Base-by-base conservation (phyloP, 2,888 invertebrate genomes). In the Polyommatus icarus region DNA sequence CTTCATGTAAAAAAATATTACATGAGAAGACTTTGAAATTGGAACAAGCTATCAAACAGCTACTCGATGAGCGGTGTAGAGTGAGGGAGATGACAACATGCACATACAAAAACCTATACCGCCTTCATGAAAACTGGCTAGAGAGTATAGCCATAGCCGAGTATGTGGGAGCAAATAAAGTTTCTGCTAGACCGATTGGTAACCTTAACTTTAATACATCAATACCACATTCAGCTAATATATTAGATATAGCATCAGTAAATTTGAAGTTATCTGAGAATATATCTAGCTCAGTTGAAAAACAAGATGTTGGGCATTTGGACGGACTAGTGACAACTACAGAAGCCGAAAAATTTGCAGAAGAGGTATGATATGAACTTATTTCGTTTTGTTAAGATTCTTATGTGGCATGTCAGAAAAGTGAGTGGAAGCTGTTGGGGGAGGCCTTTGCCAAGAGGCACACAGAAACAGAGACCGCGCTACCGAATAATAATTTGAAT, bases 1-100 rank as follows among this genome's bases (percentile, higher is more conserved):
- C 98, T 0, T 95, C 96, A 83, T 98, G 98, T 96, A 98, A 98
- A 88, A 97, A 97, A 76, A 95, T 96, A 78, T 92, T 98, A 36
- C 96, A 95, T 20, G 96, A 96, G 82, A 95, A 96, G 87, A 95
- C 96, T 76, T 95, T 95, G 50, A 96, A 96, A 82, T 90, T 97
- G 78, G 96, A 97, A 87, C 96, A 96, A 87, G 95, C 95, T 57
- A 92, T 97, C 80, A 96, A 96, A 87, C 94, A 95, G 81, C 86
- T 97, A 78, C 88, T 97, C 46, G 96, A 96, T 82, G 97, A 98
- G 85, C 94, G 96, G 77, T 95, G 95, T 81, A 92, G 95, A 87
- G 91, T 96, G 15, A 92, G 96, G 77, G 96, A 96, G 76, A 95
- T 95, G 86, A 92, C 95, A 80, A 84, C 96, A 6, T 95, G 95